These are phyloP conservation scores for Elegia similella DNA, from an alignment of 2,888 invertebrate species.

Conservation along the genomic window DNA sequence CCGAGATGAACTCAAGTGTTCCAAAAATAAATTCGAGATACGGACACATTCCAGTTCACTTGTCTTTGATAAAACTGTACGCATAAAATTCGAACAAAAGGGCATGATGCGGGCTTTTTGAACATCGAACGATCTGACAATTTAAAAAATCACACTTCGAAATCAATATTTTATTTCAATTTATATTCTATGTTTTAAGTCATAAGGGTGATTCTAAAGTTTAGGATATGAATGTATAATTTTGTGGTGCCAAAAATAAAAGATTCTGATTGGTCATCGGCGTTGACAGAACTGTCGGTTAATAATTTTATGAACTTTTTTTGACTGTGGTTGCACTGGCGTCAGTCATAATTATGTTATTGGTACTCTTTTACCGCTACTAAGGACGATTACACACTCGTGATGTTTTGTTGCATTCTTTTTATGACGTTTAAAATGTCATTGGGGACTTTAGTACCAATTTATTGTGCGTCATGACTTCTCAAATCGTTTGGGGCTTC, in stretches of 20 bases:
- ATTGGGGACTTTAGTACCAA: background rate
- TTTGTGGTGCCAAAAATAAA: conserved; percentile 19
- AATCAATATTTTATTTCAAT: background rate
- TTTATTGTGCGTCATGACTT: too few relatives aligned
- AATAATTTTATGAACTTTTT: conserved; percentile 19
- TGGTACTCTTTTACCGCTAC: conserved; percentile 19
- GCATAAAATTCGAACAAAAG: conserved; percentile 28
- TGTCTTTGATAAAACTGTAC: conserved; percentile 28
- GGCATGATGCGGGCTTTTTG: conserved; percentile 25
- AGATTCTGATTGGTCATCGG: conserved; percentile 27
- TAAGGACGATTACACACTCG: background rate
- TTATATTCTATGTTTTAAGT: background rate
- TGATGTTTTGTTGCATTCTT: background rate
- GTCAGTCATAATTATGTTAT: conserved; percentile 24
- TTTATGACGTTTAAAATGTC: background rate
- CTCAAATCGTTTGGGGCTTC: background rate
- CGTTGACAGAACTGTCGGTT: conserved; percentile 27
- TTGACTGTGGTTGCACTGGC: conserved; percentile 22
- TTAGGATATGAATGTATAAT: background rate
- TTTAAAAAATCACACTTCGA: background rate
- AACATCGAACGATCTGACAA: conserved; percentile 18
- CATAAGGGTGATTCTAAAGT: background rate
- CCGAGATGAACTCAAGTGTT: background rate
- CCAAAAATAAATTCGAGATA: conserved; percentile 11
- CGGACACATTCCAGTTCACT: conserved; percentile 29